Evolutionary conservation across 2,113 vertebrate genomes (phyloP), one percentile per base, ranked within the genome.

Genomic region (Drymodes brunneopygia): DNA sequence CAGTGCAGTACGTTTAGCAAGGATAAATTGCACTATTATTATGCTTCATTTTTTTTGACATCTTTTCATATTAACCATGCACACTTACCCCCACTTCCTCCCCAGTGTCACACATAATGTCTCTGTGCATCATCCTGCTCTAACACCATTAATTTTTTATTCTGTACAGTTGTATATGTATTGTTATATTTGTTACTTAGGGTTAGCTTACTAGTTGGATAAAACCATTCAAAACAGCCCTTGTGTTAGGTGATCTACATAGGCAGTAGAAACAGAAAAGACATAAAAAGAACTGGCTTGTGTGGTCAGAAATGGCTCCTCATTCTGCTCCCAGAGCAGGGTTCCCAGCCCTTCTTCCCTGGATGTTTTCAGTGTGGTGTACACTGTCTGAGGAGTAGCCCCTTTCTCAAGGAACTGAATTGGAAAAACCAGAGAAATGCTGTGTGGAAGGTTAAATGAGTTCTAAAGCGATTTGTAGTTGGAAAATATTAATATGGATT

Each of bases 11-110:
- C 98, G 86, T 99, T 99, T 98, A 98, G 97, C 98, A 97, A 97
- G 98, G 98, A 99, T 99, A 99, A 99, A 99, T 99, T 98, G 98
- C 98, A 98, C 98, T 98, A 98, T 99, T 99, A 98, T 98, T 98
- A 98, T 98, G 98, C 98, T 98, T 98, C 98, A 96, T 96, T 98
- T 98, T 98, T 98, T 98, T 98, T 98, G 97, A 98, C 98, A 98
- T 98, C 95, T 98, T 98, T 98, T 95, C 98, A 98, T 98, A 98
- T 98, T 98, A 98, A 98, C 96, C 81, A 96, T 90, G 95, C 96
- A 71, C 88, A 95, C 96, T 98, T 97, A 96, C 96, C 95, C 96
- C 97, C 74, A 85, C 86, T 93, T 94, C 90, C 57, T 95, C 92
- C 92, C 92, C 86, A 79, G 94, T 96, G 94, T 78, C 94, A 88